Conservation (phyloP, 2,113 vertebrate species). For the Sitta europaea region DNA sequence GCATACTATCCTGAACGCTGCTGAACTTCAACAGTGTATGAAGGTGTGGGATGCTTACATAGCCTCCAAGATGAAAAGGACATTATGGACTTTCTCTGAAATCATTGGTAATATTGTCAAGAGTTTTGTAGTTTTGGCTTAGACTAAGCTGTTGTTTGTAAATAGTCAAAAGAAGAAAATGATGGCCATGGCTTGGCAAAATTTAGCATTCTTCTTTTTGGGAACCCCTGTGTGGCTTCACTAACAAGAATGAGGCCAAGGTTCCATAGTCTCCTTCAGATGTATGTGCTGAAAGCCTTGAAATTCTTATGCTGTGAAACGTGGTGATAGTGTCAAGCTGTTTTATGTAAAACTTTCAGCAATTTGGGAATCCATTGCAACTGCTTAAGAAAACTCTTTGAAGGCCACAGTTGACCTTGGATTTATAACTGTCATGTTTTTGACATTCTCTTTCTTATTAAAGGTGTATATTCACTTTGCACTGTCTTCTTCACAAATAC, state of each 20-base stretch:
- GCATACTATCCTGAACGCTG: not conserved
- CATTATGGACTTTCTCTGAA: not conserved
- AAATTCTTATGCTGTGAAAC: conserved; percentile 8
- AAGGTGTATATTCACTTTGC: conserved; percentile 51
- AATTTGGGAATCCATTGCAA: conserved; percentile 64
- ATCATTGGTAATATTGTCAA: not conserved
- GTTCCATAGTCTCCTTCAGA: not conserved
- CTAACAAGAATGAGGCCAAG: not conserved
- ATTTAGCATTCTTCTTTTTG: not conserved
- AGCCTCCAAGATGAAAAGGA: not conserved
- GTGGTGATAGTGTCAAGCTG: conserved; percentile 16
- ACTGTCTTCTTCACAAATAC: conserved; percentile 53
- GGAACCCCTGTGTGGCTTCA: not conserved
- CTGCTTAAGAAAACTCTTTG: conserved; percentile 77
- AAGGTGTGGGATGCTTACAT: not conserved
- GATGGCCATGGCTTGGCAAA: not conserved
- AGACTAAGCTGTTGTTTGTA: not conserved
- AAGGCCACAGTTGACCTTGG: conserved; percentile 81
- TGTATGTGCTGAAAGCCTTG: not conserved
- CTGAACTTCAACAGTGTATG: not conserved
- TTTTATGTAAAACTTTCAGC: conserved; percentile 66
- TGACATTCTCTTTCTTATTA: conserved; percentile 61
- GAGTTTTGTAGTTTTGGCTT: not conserved
- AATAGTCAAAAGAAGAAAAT: not conserved
- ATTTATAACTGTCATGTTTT: conserved; percentile 80